Evolutionary conservation across 2,888 invertebrate genomes (phyloP).

Genomic region (Esperia sulphurella): DNA sequence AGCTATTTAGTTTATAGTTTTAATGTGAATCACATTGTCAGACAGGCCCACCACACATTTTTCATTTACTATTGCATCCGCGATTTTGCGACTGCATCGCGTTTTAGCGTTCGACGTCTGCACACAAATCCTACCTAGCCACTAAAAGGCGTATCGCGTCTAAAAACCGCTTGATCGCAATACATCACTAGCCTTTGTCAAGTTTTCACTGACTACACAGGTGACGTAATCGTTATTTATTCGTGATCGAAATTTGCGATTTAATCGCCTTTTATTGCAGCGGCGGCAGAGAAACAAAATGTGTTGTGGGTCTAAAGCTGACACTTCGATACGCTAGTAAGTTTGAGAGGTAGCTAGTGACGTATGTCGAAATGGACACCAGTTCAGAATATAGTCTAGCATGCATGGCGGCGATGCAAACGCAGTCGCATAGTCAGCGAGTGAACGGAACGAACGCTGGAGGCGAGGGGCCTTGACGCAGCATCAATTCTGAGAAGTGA

Average conservation of each 20-base stretch:
- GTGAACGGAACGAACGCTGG: constrained; percentile 8
- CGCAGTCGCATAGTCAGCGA: background rate
- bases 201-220: too few species aligned
- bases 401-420: too few species aligned
- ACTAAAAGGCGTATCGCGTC: too few species aligned
- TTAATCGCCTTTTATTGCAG: too few species aligned
- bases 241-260: too few species aligned
- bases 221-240: too few species aligned
- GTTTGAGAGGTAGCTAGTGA: background rate
- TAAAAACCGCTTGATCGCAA: too few species aligned
- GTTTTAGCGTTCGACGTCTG: too few species aligned
- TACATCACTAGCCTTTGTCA: too few species aligned
- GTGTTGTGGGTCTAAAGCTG: background rate
- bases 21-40: constrained; percentile 11
- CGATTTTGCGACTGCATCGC: too few species aligned
- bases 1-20: constrained; percentile 20
- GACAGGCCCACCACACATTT: background rate
- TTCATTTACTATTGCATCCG: too few species aligned
- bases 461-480: constrained; percentile 34
- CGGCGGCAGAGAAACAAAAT: background rate
- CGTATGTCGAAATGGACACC: background rate
- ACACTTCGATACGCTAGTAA: background rate
- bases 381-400: background rate
- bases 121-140: too few species aligned
- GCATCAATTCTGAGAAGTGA: constrained; percentile 54